Percentiles rank a stretch among this genome's conserved stretches.
Evolutionary conservation across 37 sponge, comb jelly and placozoan genomes (phyloP).

Genomic region (Chondrosia reniformis): DNA sequence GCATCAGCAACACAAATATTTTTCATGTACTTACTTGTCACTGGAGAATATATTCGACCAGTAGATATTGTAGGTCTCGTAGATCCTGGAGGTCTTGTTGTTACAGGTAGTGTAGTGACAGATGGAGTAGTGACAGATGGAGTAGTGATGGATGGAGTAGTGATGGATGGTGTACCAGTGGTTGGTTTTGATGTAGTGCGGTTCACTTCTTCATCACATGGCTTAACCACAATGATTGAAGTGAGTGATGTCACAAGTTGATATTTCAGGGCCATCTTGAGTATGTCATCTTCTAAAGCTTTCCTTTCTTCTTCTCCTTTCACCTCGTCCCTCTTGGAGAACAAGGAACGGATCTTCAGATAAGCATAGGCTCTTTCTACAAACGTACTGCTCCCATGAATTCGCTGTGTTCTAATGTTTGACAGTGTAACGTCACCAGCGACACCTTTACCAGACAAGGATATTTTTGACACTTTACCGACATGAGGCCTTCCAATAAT

Average conservation of each 20-base stretch:
- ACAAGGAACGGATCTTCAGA: not conserved
- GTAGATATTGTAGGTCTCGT: no score
- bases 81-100: no score
- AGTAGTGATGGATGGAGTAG: not conserved
- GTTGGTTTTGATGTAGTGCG: not conserved
- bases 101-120: not conserved
- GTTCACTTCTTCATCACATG: not conserved
- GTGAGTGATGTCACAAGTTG: constrained; percentile 18
- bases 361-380: constrained; percentile 20
- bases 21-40: no score
- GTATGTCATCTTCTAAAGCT: not conserved
- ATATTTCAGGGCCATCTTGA: constrained; percentile 1
- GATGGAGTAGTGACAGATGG: not conserved
- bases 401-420: not conserved
- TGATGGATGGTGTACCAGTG: not conserved
- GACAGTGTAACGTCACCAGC: not conserved
- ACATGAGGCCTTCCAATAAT: not conserved
- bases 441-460: not conserved
- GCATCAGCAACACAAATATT: no score
- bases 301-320: constrained; percentile 2
- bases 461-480: not conserved
- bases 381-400: constrained; percentile 5
- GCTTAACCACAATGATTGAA: constrained; percentile 16
- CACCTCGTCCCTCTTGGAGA: no score
- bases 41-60: no score